Base-by-base conservation (phyloP, 1,140 invertebrate genomes). In the Aphidius gifuensis region DNA sequence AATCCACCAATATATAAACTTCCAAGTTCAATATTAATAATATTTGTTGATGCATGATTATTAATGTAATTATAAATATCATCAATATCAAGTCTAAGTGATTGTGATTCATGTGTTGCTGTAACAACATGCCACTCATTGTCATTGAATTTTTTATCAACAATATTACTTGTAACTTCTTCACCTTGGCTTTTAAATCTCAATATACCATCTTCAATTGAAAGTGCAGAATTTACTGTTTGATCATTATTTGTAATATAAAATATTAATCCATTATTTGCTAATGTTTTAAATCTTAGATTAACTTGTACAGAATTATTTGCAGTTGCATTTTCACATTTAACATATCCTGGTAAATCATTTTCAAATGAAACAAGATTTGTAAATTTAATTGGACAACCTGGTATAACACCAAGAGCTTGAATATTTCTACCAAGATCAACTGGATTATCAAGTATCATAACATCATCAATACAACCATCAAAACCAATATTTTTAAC, bases 81-180 rank as follows among this genome's bases (percentile, higher is more conserved):
- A 72, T 98, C 95, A 32, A 96, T 90, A 56, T 92, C 88, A 3
- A 98, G 82, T 16, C 87, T 74, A 50, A 93, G 77, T 57, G 82
- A 77, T 23, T 77, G 79, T 51, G 80, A 71, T 76, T 85, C 85
- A 68, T 92, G 90, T 1, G 87, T 90, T 1, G 94, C 89, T 0
- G 91, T 93, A 0, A 98, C 88, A 6, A 94, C 93, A 77, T 99
- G 96, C 93, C 96, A 97, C 61, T 91, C 85, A 43, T 89, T 90
- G 77, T 98, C 95, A 73, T 94, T 91, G 75, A 92, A 94, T 51
- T 77, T 81, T 2, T 81, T 86, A 32, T 82, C 82, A 3, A 85
- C 77, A 7, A 83, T 83, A 1, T 86, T 85, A 0, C 81, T 80
- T 23, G 79, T 84, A 21, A 90, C 72, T 63, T 84, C 82, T 67